Evolutionary conservation across 2,797 vertebrate genomes (phyloP).

Genomic region (Lagocephalus sceleratus): DNA sequence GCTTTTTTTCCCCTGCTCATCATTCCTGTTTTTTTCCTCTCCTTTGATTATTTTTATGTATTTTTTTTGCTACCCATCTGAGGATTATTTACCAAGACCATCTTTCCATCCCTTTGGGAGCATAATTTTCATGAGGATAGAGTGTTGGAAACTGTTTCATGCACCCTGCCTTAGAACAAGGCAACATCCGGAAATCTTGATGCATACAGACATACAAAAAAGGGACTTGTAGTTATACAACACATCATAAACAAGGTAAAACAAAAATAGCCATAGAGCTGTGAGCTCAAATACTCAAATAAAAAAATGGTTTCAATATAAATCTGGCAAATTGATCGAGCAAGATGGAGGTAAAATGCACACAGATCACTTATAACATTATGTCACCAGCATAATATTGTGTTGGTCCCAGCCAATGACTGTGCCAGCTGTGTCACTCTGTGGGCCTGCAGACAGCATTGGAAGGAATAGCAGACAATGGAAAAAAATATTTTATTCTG

Average conservation of each 20-base stretch:
- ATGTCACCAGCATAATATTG: too few relatives aligned
- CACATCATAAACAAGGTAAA: not conserved
- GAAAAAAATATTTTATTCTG: too few relatives aligned
- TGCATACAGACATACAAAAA: not conserved
- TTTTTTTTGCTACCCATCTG: conserved; percentile 46
- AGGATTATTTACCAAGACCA: conserved; percentile 69
- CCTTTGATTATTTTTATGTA: conserved; percentile 14
- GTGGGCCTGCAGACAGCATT: too few relatives aligned
- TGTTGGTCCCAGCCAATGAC: too few relatives aligned
- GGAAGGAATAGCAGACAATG: too few relatives aligned
- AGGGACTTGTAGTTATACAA: conserved; percentile 4
- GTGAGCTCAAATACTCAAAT: not conserved
- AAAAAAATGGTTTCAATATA: not conserved
- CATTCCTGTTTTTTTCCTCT: conserved; percentile 6
- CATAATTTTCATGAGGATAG: conserved; percentile 36
- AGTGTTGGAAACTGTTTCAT: conserved; percentile 42
- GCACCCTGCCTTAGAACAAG: conserved; percentile 41
- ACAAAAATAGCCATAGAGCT: not conserved
- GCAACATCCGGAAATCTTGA: conserved; percentile 5
- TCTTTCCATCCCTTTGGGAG: conserved; percentile 59
- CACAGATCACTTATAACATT: too few relatives aligned
- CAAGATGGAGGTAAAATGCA: too few relatives aligned
- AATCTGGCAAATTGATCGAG: too few relatives aligned
- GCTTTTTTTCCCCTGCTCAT: not conserved
- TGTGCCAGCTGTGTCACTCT: too few relatives aligned